Evolutionary conservation across 2,888 invertebrate species (phyloP), one percentile per base, ranked within the genome.

Genomic region (Eulithis prunata): DNA sequence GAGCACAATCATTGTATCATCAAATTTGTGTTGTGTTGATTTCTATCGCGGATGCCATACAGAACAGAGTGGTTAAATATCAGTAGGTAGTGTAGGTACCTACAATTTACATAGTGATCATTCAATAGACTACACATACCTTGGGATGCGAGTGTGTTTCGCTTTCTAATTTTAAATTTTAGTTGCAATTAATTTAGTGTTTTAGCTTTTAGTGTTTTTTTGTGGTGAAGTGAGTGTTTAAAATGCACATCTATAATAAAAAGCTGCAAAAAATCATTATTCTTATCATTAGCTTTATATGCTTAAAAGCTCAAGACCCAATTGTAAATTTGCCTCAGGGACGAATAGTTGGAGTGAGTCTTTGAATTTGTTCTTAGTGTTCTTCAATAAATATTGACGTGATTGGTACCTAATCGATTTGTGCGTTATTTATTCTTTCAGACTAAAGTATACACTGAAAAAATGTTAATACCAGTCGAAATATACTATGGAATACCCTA

Each of bases 401-500:
- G 41, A 41, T 10, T 1, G 21, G 21, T 2, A n/a, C n/a, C n/a
- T n/a, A 5, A 10, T 11, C 41, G 41, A 2, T 41, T 41, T 6
- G 41, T 41, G 41, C 41, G 10, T 41, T 41, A 32, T 32, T 41
- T 41, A 11, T 41, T 41, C 10, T 41, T 41, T 8, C 88, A 96
- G 96, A 94, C 95, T 12, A 95, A 95, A 88, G 94, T 95, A 43
- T 95, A 94, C 79, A 94, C 95, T 11, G 95, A 96, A 75, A 93
- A 92, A 52, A 94, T 94, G 12, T 88, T 94, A 60, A 92, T 89
- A 57, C 94, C 95, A 0, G 94, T 96, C 5, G 95, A 95, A 85
- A 95, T 95, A 58, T 97, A 95, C 85, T 93, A 95, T 73, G 96
- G 97, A 14, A 94, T 98, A 68, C 98, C 97, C 0, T 98, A 96